Percentiles rank a stretch among this genome's conserved stretches.
These are phyloP conservation scores for Drosophila mimetica DNA, from an alignment of 2,888 invertebrate genomes.

Conservation along the genomic window DNA sequence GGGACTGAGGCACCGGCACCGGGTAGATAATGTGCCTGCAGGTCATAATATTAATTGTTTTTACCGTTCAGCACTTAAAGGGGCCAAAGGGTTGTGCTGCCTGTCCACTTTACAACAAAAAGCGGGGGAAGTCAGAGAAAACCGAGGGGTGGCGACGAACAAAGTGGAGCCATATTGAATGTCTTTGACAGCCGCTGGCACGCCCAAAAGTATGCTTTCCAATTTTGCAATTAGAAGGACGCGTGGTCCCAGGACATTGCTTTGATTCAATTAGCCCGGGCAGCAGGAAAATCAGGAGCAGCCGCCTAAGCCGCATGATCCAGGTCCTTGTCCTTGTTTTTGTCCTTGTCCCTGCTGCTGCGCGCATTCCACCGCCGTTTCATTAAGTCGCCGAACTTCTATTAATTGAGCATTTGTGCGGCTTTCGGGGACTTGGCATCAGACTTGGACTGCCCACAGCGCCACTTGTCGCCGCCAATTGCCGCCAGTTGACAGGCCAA, in stretches of 20 bases:
- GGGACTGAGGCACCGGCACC: no score
- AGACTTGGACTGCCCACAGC: constrained; percentile 51
- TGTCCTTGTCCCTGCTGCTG: not conserved
- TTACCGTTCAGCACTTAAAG: constrained; percentile 56
- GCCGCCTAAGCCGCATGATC: constrained; percentile 66
- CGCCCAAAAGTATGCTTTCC: constrained; percentile 69
- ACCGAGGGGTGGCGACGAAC: not conserved
- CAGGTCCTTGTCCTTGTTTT: constrained; percentile 45
- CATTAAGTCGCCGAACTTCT: constrained; percentile 72
- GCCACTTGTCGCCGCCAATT: constrained; percentile 68
- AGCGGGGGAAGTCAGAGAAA: not conserved
- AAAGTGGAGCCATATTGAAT: constrained; percentile 53
- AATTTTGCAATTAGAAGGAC: constrained; percentile 71
- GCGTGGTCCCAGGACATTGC: constrained; percentile 64
- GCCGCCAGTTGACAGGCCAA: constrained; percentile 63
- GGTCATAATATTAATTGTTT: constrained; percentile 78
- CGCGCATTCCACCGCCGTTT: constrained; percentile 52
- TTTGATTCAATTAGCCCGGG: constrained; percentile 75
- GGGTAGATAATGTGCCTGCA: constrained; percentile 74
- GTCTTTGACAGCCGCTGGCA: constrained; percentile 67
- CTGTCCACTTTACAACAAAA: constrained; percentile 20
- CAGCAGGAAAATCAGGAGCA: constrained; percentile 13
- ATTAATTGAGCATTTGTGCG: constrained; percentile 78
- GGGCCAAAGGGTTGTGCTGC: constrained; percentile 54
- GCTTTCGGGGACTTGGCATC: constrained; percentile 32